Conservation (phyloP, 2,113 vertebrate species). For the Limnothrissa miodon region DNA sequence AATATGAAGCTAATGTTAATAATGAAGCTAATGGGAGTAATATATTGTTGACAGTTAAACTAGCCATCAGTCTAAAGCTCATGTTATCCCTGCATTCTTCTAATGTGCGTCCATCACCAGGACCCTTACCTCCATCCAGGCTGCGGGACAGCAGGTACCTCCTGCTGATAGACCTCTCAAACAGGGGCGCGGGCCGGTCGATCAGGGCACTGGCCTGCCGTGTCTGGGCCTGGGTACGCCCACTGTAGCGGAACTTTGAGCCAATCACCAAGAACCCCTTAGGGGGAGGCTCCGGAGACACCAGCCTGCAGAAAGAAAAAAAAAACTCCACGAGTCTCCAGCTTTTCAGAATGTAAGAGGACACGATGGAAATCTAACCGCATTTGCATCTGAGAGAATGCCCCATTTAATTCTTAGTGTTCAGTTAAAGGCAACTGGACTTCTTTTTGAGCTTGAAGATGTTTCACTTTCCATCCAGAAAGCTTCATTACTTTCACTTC, state of each 20-base stretch:
- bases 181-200: slow-evolving; percentile 93
- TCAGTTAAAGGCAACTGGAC: too few species aligned
- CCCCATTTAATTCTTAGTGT: too few species aligned
- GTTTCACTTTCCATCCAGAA: too few species aligned
- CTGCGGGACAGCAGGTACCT: slow-evolving; percentile 94
- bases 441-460: too few species aligned
- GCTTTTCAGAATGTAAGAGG: too few species aligned
- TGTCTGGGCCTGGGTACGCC: slow-evolving; percentile 95
- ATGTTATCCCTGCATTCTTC: background rate
- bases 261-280: slow-evolving; percentile 98
- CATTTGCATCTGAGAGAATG: too few species aligned
- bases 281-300: slow-evolving; percentile 94
- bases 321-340: background rate
- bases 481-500: too few species aligned
- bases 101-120: background rate
- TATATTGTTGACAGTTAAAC: too few species aligned
- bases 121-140: slow-evolving; percentile 87
- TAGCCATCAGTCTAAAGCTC: too few species aligned
- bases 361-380: too few species aligned
- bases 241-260: slow-evolving; percentile 98
- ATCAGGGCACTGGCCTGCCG: slow-evolving; percentile 95
- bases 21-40: too few species aligned
- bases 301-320: slow-evolving; percentile 73
- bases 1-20: too few species aligned
- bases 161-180: slow-evolving; percentile 94